phyloP scores from a whole-genome alignment of 2,797 vertebrate species.

The Hapalemur alaotrensis region DNA sequence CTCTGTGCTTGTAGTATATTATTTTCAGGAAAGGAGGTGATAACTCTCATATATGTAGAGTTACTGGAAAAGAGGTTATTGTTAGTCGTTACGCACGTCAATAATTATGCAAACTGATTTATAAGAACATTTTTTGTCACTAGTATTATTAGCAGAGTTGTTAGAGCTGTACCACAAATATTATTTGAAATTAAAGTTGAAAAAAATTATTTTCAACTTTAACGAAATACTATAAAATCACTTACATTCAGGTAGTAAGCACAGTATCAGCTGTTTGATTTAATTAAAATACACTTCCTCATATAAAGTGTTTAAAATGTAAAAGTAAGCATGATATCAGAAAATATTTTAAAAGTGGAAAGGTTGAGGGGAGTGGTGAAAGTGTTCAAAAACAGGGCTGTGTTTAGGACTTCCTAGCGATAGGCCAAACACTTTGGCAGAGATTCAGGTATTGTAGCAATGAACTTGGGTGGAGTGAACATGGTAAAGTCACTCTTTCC shows the following conservation, averaged over 20 bases:
- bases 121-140: background rate
- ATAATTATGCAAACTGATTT: background rate
- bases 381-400: conserved; percentile 69
- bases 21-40: background rate
- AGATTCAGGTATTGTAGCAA: conserved; percentile 61
- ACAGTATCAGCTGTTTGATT: conserved; percentile 44
- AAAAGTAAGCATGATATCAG: conserved; percentile 54
- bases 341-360: conserved; percentile 81
- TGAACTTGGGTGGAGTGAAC: conserved; percentile 76
- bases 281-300: conserved; percentile 27
- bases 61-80: background rate
- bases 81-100: background rate
- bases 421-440: conserved; percentile 71
- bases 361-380: conserved; percentile 82
- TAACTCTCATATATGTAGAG: background rate
- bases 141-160: too few species aligned
- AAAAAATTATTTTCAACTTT: background rate
- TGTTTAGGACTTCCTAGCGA: conserved; percentile 62
- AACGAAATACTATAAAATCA: background rate
- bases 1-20: background rate
- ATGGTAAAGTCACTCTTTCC: conserved; percentile 67
- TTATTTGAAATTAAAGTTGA: too few species aligned
- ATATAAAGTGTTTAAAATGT: conserved; percentile 40
- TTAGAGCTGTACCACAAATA: background rate
- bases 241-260: background rate